phyloP scores from a whole-genome alignment of 2,113 vertebrate species.

The Pheucticus melanocephalus region DNA sequence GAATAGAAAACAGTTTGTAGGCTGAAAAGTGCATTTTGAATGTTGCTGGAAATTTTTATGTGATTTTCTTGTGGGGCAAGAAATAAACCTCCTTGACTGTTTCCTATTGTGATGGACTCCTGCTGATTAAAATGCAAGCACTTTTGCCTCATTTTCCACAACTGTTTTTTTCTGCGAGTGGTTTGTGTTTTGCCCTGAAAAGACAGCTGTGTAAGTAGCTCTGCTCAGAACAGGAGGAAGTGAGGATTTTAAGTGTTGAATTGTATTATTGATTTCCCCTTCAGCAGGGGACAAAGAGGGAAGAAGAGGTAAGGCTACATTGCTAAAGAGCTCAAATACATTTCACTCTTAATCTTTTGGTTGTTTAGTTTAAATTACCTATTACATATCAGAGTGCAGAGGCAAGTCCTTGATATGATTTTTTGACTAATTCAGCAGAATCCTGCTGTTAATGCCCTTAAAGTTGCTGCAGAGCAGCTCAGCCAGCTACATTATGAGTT shows the following conservation, averaged over 20 bases:
- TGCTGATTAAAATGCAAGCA: constrained; percentile 53
- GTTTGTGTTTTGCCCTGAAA: background rate
- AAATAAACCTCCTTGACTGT: constrained; percentile 66
- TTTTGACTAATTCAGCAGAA: constrained; percentile 43
- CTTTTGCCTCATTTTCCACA: constrained; percentile 65
- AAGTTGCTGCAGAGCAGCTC: background rate
- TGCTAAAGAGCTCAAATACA: background rate
- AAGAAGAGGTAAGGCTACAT: background rate
- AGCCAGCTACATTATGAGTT: background rate
- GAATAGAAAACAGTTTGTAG: constrained; percentile 71
- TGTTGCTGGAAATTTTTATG: constrained; percentile 70
- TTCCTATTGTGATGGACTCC: constrained; percentile 64
- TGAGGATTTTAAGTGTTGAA: background rate
- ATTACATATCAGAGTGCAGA: background rate
- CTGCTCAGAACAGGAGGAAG: background rate
- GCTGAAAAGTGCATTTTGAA: constrained; percentile 65
- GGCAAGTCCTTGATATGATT: constrained; percentile 29
- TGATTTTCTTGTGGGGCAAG: constrained; percentile 56
- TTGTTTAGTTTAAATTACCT: background rate
- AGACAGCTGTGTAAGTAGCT: constrained; percentile 10
- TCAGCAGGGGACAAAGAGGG: background rate
- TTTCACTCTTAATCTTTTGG: background rate
- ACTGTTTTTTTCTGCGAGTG: constrained; percentile 58
- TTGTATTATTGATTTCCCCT: constrained; percentile 29
- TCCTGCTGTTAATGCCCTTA: constrained; percentile 24